A percentile compares a stretch with the other conserved stretches of the same genome.
Conservation (phyloP, 2,113 vertebrate genomes). For the Strigops habroptila region DNA sequence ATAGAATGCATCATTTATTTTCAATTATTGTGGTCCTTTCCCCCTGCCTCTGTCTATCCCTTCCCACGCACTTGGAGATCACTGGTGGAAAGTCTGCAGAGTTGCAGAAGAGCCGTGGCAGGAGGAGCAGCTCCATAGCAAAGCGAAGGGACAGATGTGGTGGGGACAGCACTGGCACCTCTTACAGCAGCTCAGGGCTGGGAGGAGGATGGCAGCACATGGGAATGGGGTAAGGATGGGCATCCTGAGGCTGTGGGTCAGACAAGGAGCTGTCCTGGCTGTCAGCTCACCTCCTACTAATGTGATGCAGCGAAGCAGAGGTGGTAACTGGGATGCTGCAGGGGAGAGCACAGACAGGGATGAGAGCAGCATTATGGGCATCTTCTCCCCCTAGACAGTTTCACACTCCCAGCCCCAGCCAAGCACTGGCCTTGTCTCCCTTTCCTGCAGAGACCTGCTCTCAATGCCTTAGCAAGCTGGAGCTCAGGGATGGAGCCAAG, state of each 20-base stretch:
- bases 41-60: not conserved
- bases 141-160: not conserved
- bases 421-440: not conserved
- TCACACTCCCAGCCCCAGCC: not conserved
- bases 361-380: rapidly evolving
- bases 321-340: not conserved
- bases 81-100: conserved; percentile 9
- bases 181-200: rapidly evolving
- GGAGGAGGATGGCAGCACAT: not conserved
- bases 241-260: not conserved
- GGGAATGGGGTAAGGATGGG: not conserved
- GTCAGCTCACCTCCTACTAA: not conserved
- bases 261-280: not conserved
- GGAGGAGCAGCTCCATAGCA: not conserved
- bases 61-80: not conserved
- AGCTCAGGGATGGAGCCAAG: not conserved
- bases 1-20: conserved; percentile 70
- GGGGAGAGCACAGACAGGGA: not conserved
- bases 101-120: not conserved
- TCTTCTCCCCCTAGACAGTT: not conserved
- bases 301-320: rapidly evolving
- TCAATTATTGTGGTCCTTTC: conserved; percentile 47
- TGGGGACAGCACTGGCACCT: not conserved
- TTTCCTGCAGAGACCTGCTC: not conserved
- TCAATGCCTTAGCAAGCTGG: not conserved